These are phyloP conservation scores for Flabesymbios commensalis DNA, from an alignment of 2,888 invertebrate species.

Conservation along the genomic window DNA sequence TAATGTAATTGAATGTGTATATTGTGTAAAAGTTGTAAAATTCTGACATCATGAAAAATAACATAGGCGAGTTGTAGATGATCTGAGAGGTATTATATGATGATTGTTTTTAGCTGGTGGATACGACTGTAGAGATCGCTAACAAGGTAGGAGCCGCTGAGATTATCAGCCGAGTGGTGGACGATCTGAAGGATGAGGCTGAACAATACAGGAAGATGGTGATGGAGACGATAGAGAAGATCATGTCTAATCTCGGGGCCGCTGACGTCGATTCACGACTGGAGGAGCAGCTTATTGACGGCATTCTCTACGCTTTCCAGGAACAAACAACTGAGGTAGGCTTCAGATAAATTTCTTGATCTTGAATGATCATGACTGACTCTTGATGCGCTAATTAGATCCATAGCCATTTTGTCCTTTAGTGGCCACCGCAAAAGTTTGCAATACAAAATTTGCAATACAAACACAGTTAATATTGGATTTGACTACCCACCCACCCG, in stretches of 20 bases:
- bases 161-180: constrained; percentile 97
- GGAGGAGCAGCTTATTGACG: constrained; percentile 98
- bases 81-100: no score
- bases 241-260: constrained; percentile 95
- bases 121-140: constrained; percentile 99
- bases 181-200: constrained; percentile 98
- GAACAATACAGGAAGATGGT: constrained; percentile 99
- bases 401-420: no score
- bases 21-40: no score
- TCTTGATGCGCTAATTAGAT: no score
- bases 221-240: constrained; percentile 99
- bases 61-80: no score
- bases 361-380: background rate
- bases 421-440: no score
- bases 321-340: constrained; percentile 96
- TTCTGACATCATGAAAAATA: no score
- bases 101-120: constrained; percentile 80
- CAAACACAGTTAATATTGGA: no score
- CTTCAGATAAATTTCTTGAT: background rate
- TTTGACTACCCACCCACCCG: no score
- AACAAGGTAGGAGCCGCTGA: constrained; percentile 99
- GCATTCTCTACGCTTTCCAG: constrained; percentile 98
- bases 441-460: no score
- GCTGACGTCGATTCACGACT: constrained; percentile 97
- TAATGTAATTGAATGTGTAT: no score